Percentiles rank a stretch among this genome's conserved stretches.
Evolutionary conservation across 2,888 invertebrate species (phyloP).

Genomic region (Junonia oenone): DNA sequence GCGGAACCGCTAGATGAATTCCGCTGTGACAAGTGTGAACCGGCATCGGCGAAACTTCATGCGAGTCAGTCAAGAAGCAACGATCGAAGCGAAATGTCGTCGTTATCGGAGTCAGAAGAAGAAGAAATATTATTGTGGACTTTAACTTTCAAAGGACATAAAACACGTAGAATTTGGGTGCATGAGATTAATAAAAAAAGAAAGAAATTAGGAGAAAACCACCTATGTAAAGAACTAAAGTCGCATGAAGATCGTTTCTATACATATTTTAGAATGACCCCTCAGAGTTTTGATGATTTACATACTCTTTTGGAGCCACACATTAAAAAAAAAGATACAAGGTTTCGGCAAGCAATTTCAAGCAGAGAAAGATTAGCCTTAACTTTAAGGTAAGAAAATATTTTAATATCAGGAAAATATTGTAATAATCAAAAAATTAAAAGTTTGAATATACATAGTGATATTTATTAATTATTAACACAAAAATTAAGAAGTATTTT

Average conservation of each 20-base stretch:
- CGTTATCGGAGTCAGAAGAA: no score
- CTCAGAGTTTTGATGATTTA: constrained; percentile 23
- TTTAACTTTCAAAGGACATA: no score
- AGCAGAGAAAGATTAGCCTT: constrained; percentile 30
- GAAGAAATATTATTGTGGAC: no score
- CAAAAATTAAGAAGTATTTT: neutral
- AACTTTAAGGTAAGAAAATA: constrained; percentile 27
- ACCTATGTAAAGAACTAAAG: constrained; percentile 25
- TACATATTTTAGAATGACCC: constrained; percentile 30
- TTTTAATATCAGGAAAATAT: constrained; percentile 1
- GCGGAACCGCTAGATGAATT: no score
- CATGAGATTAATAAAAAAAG: constrained; percentile 22
- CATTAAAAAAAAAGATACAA: constrained; percentile 23
- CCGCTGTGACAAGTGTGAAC: no score
- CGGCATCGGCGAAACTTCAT: no score
- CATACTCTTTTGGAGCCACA: neutral
- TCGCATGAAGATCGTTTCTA: constrained; percentile 30
- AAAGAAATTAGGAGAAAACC: constrained; percentile 26
- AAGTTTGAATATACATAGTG: no score
- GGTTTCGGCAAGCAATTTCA: constrained; percentile 29
- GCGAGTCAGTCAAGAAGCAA: no score
- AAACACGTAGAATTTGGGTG: constrained; percentile 16
- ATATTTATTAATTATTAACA: constrained; percentile 22
- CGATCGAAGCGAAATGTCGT: constrained; percentile 6
- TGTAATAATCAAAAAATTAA: no score